These are phyloP conservation scores for Aricia agestis DNA, from an alignment of 1,140 invertebrate genomes.

Conservation along the genomic window DNA sequence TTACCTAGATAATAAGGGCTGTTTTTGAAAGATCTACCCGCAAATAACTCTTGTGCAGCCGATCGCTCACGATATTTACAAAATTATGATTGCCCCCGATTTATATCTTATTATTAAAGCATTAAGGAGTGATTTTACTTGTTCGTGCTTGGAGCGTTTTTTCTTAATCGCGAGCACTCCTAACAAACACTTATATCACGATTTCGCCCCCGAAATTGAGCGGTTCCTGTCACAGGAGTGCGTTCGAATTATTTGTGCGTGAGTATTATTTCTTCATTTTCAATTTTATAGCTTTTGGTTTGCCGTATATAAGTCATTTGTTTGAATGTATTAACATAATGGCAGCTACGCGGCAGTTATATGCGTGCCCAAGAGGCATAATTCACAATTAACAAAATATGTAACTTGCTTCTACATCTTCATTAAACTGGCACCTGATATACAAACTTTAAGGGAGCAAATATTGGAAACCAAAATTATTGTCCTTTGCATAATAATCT, in stretches of 20 bases:
- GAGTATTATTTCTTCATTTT: slow-evolving; percentile 64
- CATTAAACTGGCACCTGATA: too few relatives aligned
- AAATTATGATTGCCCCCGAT: slow-evolving; percentile 39
- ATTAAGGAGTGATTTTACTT: slow-evolving; percentile 41
- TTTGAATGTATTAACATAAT: neutral
- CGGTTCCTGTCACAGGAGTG: slow-evolving; percentile 64
- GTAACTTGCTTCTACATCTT: neutral
- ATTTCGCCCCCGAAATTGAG: slow-evolving; percentile 65
- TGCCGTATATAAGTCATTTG: neutral
- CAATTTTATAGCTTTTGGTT: slow-evolving; percentile 23
- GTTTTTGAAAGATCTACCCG: slow-evolving; percentile 15
- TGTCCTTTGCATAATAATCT: too few relatives aligned
- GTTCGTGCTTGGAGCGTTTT: slow-evolving; percentile 35
- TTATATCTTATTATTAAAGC: slow-evolving; percentile 38
- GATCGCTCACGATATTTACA: slow-evolving; percentile 49
- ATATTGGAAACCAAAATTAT: too few relatives aligned
- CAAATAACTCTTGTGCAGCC: slow-evolving; percentile 33
- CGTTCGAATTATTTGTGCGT: slow-evolving; percentile 60
- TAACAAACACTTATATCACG: slow-evolving; percentile 65
- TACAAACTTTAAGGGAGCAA: too few relatives aligned
- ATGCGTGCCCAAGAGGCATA: neutral
- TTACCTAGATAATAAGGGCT: slow-evolving; percentile 26
- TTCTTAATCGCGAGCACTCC: slow-evolving; percentile 68
- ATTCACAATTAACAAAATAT: neutral
- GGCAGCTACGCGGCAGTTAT: neutral